These are phyloP conservation scores for Calliopum simillimum DNA, from an alignment of 2,888 invertebrate genomes.

Conservation along the genomic window DNA sequence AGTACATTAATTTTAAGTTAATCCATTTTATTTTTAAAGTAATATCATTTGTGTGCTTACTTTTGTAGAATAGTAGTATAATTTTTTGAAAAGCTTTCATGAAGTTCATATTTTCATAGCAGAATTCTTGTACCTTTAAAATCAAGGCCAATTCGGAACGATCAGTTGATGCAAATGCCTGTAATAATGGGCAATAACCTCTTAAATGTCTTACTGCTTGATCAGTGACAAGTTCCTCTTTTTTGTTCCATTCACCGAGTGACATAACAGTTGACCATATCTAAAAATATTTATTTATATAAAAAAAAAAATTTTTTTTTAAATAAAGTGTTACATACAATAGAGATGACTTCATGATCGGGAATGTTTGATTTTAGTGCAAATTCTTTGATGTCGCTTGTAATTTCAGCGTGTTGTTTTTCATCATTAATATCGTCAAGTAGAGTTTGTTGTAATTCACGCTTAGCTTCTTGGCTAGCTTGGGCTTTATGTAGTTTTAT, in stretches of 20 bases:
- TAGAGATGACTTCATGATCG: conserved; percentile 89
- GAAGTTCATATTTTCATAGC: conserved; percentile 99
- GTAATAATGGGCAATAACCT: conserved; percentile 86
- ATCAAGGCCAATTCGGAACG: conserved; percentile 90
- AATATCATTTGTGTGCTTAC: conserved; percentile 66
- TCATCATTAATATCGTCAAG: conserved; percentile 89
- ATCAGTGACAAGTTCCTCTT: conserved; percentile 95
- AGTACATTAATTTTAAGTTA: conserved; percentile 40
- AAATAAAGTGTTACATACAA: conserved; percentile 71
- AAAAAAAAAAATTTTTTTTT: not conserved
- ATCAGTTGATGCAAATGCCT: conserved; percentile 86
- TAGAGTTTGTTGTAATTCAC: conserved; percentile 82
- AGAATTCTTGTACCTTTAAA: conserved; percentile 95
- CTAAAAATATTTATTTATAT: conserved; percentile 66
- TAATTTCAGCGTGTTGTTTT: conserved; percentile 86
- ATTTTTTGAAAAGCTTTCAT: conserved; percentile 99
- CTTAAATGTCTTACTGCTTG: conserved; percentile 93
- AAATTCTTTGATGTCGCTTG: conserved; percentile 87
- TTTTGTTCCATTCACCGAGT: conserved; percentile 98
- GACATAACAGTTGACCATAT: conserved; percentile 96
- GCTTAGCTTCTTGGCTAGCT: conserved; percentile 85
- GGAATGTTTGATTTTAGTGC: conserved; percentile 84
- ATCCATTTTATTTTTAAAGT: not conserved
- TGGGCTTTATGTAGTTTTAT: conserved; percentile 85
- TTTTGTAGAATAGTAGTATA: conserved; percentile 95